Evolutionary conservation across 2,797 vertebrate genomes (phyloP).

Genomic region (Sebastes nivosus): DNA sequence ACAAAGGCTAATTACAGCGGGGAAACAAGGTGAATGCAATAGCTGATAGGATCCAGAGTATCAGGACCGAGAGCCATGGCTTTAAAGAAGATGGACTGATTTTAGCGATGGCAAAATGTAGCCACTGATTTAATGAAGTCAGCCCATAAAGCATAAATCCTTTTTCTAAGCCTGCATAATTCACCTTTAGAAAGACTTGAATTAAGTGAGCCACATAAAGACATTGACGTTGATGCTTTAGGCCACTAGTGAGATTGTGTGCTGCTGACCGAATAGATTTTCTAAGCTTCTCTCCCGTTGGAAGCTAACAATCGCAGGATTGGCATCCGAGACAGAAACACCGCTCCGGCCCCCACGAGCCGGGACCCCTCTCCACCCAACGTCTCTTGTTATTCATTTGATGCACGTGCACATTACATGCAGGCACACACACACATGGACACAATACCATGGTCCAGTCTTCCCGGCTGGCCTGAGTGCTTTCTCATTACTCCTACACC

Average conservation of each 20-base stretch:
- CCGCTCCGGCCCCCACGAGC: neutral
- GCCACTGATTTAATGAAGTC: constrained; percentile 46
- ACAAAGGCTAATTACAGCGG: constrained; percentile 51
- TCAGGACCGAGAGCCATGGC: neutral
- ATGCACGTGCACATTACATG: constrained; percentile 39
- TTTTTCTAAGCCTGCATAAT: constrained; percentile 47
- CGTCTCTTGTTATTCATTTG: constrained; percentile 68
- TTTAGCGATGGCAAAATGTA: constrained; percentile 30
- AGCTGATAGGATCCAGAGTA: constrained; percentile 30
- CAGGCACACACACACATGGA: constrained; percentile 1
- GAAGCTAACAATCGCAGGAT: constrained; percentile 48
- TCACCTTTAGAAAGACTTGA: constrained; percentile 54
- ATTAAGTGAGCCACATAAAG: constrained; percentile 34
- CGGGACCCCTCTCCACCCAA: constrained; percentile 24
- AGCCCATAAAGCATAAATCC: constrained; percentile 31
- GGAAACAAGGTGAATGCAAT: constrained; percentile 30
- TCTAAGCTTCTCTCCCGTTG: constrained; percentile 21
- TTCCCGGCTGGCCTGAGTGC: constrained; percentile 71
- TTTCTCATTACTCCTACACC: constrained; percentile 81
- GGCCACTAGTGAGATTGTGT: constrained; percentile 32
- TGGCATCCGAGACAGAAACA: constrained; percentile 43
- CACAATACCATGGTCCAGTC: constrained; percentile 47
- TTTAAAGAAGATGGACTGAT: constrained; percentile 31
- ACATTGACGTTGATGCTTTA: constrained; percentile 39
- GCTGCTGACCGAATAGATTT: constrained; percentile 50